phyloP scores from a whole-genome alignment of 2,797 vertebrate genomes.

The Muscicapa comitata region DNA sequence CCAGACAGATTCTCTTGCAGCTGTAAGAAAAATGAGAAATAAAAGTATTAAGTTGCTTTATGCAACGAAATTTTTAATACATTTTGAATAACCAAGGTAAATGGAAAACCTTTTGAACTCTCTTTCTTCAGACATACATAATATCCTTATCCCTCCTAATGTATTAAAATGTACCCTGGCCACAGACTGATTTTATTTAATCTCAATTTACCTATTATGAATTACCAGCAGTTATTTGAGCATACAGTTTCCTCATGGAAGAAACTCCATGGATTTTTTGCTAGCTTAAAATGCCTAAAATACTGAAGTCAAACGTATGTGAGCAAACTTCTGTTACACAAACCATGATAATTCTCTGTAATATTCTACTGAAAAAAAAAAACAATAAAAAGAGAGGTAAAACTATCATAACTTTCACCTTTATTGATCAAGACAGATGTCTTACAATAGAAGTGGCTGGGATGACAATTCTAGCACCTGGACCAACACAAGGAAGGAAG shows the following conservation, averaged over 20 bases:
- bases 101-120: background rate
- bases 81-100: background rate
- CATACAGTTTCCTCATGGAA: background rate
- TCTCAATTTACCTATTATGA: background rate
- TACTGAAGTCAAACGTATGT: background rate
- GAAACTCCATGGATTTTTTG: background rate
- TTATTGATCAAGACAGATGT: background rate
- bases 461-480: background rate
- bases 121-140: background rate
- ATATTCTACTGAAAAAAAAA: background rate
- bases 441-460: background rate
- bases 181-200: background rate
- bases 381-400: background rate
- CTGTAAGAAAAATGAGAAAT: slow-evolving; percentile 65
- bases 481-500: background rate
- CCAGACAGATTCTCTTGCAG: slow-evolving; percentile 85
- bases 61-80: background rate
- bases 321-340: background rate
- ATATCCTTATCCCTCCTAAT: background rate
- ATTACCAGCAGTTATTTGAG: background rate
- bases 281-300: background rate
- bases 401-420: background rate
- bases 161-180: background rate
- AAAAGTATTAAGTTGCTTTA: background rate
- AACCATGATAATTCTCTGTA: background rate